Conservation (phyloP, 1,140 invertebrate species). For the Thaumatotibia leucotreta region DNA sequence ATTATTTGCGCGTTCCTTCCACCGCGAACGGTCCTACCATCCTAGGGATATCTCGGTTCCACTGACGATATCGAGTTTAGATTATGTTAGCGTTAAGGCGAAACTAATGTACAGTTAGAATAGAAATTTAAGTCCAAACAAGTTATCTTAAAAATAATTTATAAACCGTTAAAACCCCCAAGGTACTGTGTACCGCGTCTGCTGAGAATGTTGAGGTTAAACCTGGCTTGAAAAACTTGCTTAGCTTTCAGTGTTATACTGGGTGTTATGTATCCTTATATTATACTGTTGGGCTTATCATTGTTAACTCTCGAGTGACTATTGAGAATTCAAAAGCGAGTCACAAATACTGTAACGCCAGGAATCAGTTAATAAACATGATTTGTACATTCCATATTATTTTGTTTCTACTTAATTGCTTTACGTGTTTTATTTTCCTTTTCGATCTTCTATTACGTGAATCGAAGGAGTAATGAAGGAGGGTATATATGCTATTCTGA, state of each 20-base stretch:
- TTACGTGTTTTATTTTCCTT: conserved; percentile 73
- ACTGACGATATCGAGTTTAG: conserved; percentile 74
- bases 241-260: conserved; percentile 75
- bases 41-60: conserved; percentile 68
- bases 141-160: conserved; percentile 71
- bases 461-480: conserved; percentile 38
- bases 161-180: conserved; percentile 59
- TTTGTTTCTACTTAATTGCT: conserved; percentile 76
- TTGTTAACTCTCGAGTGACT: conserved; percentile 41
- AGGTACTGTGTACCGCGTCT: conserved; percentile 65
- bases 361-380: conserved; percentile 78
- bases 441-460: conserved; percentile 55
- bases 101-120: conserved; percentile 79
- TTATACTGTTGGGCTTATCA: conserved; percentile 46
- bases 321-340: conserved; percentile 47
- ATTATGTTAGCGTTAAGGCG: conserved; percentile 78
- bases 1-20: conserved; percentile 55
- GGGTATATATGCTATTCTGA: conserved; percentile 54
- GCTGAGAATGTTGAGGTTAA: conserved; percentile 55
- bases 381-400: conserved; percentile 84
- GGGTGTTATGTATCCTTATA: conserved; percentile 64
- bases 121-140: conserved; percentile 76
- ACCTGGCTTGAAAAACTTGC: conserved; percentile 62
- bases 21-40: conserved; percentile 46
- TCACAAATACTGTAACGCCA: conserved; percentile 76